Base-by-base conservation (phyloP, 2,888 invertebrate genomes). In the Eumerus sabulonum region DNA sequence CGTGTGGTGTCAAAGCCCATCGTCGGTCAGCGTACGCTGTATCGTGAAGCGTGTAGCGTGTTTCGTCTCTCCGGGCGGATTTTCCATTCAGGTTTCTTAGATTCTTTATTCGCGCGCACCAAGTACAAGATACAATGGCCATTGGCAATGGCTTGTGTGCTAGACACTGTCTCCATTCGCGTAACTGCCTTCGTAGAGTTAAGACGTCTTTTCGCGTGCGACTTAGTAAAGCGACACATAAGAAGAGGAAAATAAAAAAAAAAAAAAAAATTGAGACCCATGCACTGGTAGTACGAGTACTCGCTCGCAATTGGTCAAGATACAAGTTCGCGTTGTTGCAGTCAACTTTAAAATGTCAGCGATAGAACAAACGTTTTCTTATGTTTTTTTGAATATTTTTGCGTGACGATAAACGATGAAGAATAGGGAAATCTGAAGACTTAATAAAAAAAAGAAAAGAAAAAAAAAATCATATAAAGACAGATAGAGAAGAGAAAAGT, bases 141-240 rank as follows among this genome's bases (percentile, higher is more conserved):
- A 68, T 63, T 79, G 70, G 64, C 64, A 79, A 47, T 74, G 74
- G 79, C 53, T 59, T 27, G 27, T 70, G 74, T 14, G 18, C 63
- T 35, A 70, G 74, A 79, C 54, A 68, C 56, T 60, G 44, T 44
- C 59, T 48, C 54, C 79, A 79, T 79, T 79, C 79, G 70, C 64
- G 64, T 74, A 70, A 63, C 68, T 59, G 64, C 74, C 59, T 68
- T 74, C 68, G 70, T 64, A 48, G 74, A 59, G 79, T 74, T 40
- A 74, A 74, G 74, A 74, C 73, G 68, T 64, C 54, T 63, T 63
- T 53, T 17, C 12, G 51, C 48, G 56, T 45, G 51, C 53, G 36
- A 27, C 7, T 27, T 53, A n/a, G n/a, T n/a, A n/a, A n/a, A 35
- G 3, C 18, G n/a, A 19, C 11, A 36, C 13, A 57, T 14, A 36